Conservation (phyloP, 1,140 invertebrate species). For the Bradynema listronoti region DNA sequence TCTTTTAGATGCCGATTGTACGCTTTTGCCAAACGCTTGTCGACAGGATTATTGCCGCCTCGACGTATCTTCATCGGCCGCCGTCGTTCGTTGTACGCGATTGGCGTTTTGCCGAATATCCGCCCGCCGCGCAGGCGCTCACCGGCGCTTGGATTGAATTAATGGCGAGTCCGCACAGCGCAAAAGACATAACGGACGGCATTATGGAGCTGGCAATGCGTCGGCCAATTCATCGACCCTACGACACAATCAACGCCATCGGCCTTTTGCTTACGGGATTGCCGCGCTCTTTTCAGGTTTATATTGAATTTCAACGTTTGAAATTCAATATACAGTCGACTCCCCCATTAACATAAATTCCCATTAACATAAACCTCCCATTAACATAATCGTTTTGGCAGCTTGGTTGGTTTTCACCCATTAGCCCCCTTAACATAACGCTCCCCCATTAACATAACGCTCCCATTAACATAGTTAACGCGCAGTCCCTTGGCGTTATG, state of each 20-base stretch:
- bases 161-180: constrained; percentile 35
- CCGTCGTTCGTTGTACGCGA: constrained; percentile 31
- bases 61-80: constrained; percentile 36
- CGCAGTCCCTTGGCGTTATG: no score
- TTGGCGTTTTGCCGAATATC: constrained; percentile 34
- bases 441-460: no score
- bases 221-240: constrained; percentile 30
- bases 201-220: constrained; percentile 31
- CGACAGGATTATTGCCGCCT: constrained; percentile 34
- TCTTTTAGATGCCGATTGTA: constrained; percentile 32
- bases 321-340: no score
- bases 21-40: constrained; percentile 28
- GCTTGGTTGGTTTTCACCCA: no score
- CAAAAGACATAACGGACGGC: constrained; percentile 23
- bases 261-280: constrained; percentile 34
- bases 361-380: no score
- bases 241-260: constrained; percentile 31
- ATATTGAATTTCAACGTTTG: no score
- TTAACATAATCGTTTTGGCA: no score
- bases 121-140: constrained; percentile 36
- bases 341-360: no score
- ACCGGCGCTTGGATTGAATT: constrained; percentile 36
- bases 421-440: no score
- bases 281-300: constrained; percentile 34
- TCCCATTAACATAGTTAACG: no score